Percentiles rank a stretch among this genome's conserved stretches.
Conservation (phyloP, 2,797 vertebrate genomes). For the Enteromius radiatus region DNA sequence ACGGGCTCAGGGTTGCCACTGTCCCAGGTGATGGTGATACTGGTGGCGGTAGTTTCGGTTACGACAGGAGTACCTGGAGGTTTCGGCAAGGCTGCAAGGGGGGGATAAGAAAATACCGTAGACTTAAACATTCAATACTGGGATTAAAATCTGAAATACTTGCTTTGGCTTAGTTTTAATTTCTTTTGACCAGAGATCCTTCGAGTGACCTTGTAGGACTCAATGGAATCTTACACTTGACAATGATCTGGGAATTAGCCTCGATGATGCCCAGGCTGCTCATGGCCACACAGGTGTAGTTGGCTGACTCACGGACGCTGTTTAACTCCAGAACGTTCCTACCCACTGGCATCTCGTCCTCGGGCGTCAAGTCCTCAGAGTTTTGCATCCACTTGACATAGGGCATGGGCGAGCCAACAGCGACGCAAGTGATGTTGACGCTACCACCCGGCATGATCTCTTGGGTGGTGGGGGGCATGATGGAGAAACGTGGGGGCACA, state of each 20-base stretch:
- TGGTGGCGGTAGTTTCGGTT: constrained; percentile 97
- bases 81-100: constrained; percentile 89
- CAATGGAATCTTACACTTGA: constrained; percentile 89
- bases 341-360: constrained; percentile 99
- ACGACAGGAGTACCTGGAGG: constrained; percentile 94
- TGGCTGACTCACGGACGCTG: constrained; percentile 94
- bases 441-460: constrained; percentile 99
- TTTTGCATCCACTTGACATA: constrained; percentile 99
- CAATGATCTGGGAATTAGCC: constrained; percentile 95
- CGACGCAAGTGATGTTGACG: constrained; percentile 98
- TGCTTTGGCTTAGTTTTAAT: neutral
- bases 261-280: constrained; percentile 98
- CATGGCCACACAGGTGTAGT: constrained; percentile 99
- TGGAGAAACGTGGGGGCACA: constrained; percentile 98
- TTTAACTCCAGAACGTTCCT: constrained; percentile 96
- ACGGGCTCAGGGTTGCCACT: constrained; percentile 97
- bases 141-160: neutral
- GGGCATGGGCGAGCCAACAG: constrained; percentile 98
- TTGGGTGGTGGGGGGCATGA: constrained; percentile 95
- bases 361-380: constrained; percentile 93
- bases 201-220: neutral
- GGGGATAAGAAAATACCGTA: neutral
- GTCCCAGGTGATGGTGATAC: constrained; percentile 99
- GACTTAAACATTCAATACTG: neutral
- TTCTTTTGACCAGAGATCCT: constrained; percentile 1